Evolutionary conservation across 30 jellyfish, hydroid and myxozoan species (phyloP).

Genomic region (Hydra vulgaris): DNA sequence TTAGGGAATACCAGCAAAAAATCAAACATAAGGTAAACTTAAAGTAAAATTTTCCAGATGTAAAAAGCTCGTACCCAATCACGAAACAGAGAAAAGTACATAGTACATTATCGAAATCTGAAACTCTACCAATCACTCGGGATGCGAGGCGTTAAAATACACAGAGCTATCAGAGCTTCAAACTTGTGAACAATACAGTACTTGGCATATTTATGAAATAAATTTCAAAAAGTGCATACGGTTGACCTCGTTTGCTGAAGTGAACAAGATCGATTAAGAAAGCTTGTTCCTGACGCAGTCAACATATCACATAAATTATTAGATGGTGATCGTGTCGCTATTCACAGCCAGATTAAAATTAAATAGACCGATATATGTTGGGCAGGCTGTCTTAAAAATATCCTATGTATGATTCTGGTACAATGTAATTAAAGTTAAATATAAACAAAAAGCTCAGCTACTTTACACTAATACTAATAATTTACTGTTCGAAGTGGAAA

Average conservation of each 20-base stretch:
- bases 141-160: too few relatives aligned
- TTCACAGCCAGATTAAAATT: not conserved
- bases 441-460: not conserved
- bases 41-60: too few relatives aligned
- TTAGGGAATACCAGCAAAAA: not conserved
- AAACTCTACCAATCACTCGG: too few relatives aligned
- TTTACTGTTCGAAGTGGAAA: not conserved
- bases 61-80: too few relatives aligned
- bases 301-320: not conserved
- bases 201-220: constrained; percentile 58
- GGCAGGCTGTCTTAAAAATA: not conserved
- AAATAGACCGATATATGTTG: not conserved
- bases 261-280: not conserved
- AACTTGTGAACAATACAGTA: constrained; percentile 36
- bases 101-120: too few relatives aligned
- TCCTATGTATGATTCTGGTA: not conserved
- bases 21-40: not conserved
- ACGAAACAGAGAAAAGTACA: too few relatives aligned
- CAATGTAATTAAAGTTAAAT: too few relatives aligned
- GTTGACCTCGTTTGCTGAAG: not conserved
- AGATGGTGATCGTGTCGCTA: constrained; percentile 10
- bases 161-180: too few relatives aligned
- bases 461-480: not conserved
- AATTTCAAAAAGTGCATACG: constrained; percentile 19
- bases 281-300: not conserved